phyloP scores from a whole-genome alignment of 2,797 vertebrate species.

The Notamacropus eugenii region DNA sequence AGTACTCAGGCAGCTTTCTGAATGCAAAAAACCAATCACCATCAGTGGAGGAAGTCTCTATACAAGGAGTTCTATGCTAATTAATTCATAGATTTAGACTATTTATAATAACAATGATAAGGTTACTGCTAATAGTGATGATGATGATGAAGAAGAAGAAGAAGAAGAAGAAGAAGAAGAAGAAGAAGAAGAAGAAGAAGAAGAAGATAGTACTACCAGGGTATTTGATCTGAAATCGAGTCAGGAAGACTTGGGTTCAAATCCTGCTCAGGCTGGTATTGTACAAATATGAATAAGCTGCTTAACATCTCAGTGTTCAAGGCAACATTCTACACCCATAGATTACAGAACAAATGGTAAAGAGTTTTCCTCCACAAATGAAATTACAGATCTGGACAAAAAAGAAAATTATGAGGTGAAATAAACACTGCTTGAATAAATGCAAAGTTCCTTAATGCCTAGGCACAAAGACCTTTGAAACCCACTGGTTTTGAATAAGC shows the following conservation, averaged over 20 bases:
- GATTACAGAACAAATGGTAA: neutral
- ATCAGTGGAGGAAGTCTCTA: neutral
- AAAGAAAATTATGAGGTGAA: neutral
- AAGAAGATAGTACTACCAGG: neutral
- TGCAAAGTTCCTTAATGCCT: neutral
- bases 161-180: too few species aligned
- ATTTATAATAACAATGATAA: neutral
- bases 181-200: too few species aligned
- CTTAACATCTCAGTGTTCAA: neutral
- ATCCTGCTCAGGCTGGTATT: neutral
- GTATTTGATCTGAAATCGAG: neutral
- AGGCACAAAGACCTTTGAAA: neutral
- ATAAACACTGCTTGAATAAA: neutral
- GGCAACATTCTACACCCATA: neutral
- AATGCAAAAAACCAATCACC: neutral
- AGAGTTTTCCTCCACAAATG: neutral
- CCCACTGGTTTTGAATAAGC: neutral
- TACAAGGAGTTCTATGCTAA: neutral
- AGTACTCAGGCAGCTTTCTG: neutral
- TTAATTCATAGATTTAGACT: neutral
- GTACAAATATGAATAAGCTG: neutral
- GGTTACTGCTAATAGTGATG: neutral
- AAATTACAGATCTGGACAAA: neutral
- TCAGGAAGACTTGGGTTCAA: neutral
- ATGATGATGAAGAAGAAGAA: neutral